Percentiles rank a stretch among this genome's conserved stretches.
Conservation (phyloP, 1,140 invertebrate species). For the Galleria mellonella region DNA sequence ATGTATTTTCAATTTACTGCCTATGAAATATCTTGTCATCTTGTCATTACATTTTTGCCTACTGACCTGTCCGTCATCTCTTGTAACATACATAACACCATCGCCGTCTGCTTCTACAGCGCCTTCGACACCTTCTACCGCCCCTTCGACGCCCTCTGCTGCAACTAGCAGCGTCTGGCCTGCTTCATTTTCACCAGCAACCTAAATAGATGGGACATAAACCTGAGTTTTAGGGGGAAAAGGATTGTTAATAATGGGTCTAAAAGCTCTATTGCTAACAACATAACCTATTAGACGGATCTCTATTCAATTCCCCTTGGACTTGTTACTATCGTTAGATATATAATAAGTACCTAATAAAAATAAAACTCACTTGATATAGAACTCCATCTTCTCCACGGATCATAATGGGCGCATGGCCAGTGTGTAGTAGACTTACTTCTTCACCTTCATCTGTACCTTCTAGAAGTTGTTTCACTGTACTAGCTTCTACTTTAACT, state of each 20-base stretch:
- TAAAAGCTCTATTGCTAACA: too few species aligned
- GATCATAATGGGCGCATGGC: constrained; percentile 77
- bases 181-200: constrained; percentile 85
- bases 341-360: too few species aligned
- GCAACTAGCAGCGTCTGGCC: constrained; percentile 83
- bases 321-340: too few species aligned
- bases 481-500: constrained; percentile 58
- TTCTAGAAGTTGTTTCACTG: constrained; percentile 61
- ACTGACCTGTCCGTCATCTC: constrained; percentile 76
- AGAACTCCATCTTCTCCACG: constrained; percentile 81
- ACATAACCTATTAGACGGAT: too few species aligned
- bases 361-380: constrained; percentile 64
- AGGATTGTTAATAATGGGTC: too few species aligned
- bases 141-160: constrained; percentile 79
- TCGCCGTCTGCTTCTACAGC: constrained; percentile 76
- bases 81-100: constrained; percentile 68
- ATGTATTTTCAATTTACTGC: too few species aligned
- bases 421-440: constrained; percentile 43
- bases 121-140: constrained; percentile 83
- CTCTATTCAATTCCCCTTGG: too few species aligned
- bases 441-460: constrained; percentile 49
- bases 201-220: constrained; percentile 53
- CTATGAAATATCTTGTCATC: too few species aligned
- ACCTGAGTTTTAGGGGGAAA: not conserved
- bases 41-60: too few species aligned